A percentile compares a stretch with the other conserved stretches of the same genome.
phyloP scores from a whole-genome alignment of 2,113 vertebrate genomes.

The Apodemus speciosus region DNA sequence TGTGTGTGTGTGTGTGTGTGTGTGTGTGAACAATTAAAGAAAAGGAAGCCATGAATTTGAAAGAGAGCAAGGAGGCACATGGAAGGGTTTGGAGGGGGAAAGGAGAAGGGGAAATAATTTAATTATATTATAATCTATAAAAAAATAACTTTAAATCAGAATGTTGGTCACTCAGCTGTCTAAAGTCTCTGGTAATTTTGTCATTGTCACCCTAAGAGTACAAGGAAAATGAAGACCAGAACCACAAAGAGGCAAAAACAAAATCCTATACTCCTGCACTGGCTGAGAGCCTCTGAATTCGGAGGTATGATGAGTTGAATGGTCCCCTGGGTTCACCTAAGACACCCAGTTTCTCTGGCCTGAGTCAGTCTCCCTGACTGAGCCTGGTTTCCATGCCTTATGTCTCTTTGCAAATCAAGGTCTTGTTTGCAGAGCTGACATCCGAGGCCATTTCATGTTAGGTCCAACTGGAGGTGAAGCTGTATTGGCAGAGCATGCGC shows the following conservation, averaged over 20 bases:
- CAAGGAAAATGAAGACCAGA: constrained; percentile 43
- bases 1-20: constrained; percentile 1
- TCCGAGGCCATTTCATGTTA: constrained; percentile 68
- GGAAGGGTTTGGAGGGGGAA: neutral
- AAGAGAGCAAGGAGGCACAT: neutral
- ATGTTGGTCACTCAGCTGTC: neutral
- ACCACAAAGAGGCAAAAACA: neutral
- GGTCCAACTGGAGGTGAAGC: constrained; percentile 51
- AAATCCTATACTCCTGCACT: neutral
- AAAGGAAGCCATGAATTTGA: neutral
- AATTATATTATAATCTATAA: neutral
- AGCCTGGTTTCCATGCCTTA: constrained; percentile 4
- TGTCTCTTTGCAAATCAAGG: constrained; percentile 30
- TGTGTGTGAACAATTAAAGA: neutral
- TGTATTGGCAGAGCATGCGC: constrained; percentile 61
- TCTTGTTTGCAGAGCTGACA: constrained; percentile 33
- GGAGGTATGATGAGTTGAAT: rapidly evolving
- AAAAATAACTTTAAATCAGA: neutral
- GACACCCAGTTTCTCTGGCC: neutral
- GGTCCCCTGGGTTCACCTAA: neutral
- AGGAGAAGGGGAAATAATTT: neutral
- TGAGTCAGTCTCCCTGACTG: neutral
- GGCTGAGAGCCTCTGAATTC: neutral
- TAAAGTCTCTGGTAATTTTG: constrained; percentile 14
- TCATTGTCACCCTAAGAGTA: neutral